These are phyloP conservation scores for Ctenomys sociabilis DNA, from an alignment of 2,113 vertebrate genomes.

Conservation along the genomic window DNA sequence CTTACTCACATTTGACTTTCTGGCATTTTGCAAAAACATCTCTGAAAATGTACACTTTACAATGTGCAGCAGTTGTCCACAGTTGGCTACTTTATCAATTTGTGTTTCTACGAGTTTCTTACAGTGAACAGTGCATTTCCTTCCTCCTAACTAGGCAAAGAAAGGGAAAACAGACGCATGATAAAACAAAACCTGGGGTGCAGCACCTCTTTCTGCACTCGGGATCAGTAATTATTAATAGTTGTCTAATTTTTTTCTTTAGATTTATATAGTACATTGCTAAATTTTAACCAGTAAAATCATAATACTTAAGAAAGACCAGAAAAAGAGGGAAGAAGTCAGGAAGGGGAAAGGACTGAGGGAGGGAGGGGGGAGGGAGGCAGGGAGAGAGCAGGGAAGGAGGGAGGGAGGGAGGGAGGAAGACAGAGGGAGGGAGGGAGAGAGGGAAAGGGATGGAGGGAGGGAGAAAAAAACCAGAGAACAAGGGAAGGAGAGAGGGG, in stretches of 20 bases:
- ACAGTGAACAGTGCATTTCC: slow-evolving; percentile 56
- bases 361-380: background rate
- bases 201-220: background rate
- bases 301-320: no score
- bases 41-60: slow-evolving; percentile 66
- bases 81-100: slow-evolving; percentile 47
- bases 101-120: slow-evolving; percentile 39
- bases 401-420: background rate
- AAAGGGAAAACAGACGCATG: slow-evolving; percentile 3
- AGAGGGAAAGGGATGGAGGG: no score
- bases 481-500: background rate
- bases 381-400: no score
- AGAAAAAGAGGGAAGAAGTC: no score
- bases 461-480: background rate
- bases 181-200: background rate
- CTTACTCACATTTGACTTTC: slow-evolving; percentile 64
- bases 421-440: background rate
- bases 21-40: slow-evolving; percentile 58
- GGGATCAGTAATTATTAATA: slow-evolving; percentile 34
- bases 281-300: slow-evolving; percentile 36
- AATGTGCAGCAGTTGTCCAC: slow-evolving; percentile 48
- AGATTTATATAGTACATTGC: background rate
- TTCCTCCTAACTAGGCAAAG: slow-evolving; percentile 31
- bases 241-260: background rate
- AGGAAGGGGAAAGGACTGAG: no score